Conservation (phyloP, 2,113 vertebrate species). For the Romanogobio albipinnatus region DNA sequence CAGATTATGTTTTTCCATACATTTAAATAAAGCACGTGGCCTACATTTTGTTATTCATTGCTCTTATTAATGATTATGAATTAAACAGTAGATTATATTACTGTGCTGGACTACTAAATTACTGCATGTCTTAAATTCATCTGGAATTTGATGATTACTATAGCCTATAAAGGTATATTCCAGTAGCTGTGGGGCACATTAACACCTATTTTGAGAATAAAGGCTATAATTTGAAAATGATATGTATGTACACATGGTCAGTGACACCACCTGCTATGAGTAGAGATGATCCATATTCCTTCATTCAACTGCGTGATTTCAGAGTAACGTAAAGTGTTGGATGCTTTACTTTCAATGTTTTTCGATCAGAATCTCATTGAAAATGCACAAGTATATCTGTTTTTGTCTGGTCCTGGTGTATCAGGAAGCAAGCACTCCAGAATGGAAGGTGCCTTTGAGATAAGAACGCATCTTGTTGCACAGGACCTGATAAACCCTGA, state of each 20-base stretch:
- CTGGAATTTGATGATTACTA: too few species aligned
- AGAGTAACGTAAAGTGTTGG: background rate
- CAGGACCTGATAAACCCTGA: conserved; percentile 31
- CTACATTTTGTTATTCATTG: background rate
- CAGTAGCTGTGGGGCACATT: too few species aligned
- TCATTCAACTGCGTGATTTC: background rate
- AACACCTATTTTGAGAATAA: background rate
- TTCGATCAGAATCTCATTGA: background rate
- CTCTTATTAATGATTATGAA: too few species aligned
- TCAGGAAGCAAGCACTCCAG: conserved; percentile 11
- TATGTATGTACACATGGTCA: background rate
- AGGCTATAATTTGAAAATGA: background rate
- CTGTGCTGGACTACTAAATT: too few species aligned
- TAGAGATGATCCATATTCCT: background rate
- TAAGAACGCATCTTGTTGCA: conserved; percentile 15
- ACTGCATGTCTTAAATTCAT: too few species aligned
- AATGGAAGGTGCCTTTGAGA: conserved; percentile 33
- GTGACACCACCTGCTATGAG: background rate
- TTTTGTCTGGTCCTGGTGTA: background rate
- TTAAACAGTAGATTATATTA: too few species aligned
- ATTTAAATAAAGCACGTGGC: background rate
- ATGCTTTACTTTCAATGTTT: background rate
- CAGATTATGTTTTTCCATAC: background rate
- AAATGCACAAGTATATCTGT: background rate
- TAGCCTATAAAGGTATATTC: too few species aligned